Evolutionary conservation across 2,888 invertebrate genomes (phyloP).

Genomic region (Noctua fimbriata): DNA sequence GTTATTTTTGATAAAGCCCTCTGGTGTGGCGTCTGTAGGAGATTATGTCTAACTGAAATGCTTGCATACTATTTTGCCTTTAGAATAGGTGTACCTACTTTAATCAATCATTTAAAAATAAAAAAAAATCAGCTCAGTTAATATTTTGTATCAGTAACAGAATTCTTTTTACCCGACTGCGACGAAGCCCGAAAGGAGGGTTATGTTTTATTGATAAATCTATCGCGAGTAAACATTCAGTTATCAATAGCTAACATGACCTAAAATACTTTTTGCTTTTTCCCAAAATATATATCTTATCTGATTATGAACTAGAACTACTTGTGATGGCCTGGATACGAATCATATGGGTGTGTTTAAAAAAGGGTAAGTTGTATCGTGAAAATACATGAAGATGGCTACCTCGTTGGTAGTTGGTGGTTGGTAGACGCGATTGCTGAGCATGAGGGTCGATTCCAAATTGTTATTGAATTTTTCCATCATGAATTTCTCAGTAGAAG

Average conservation of each 20-base stretch:
- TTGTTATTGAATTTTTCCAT: no score
- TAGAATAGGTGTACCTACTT: neutral
- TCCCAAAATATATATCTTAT: constrained; percentile 58
- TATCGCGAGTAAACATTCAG: constrained; percentile 52
- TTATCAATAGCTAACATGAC: constrained; percentile 55
- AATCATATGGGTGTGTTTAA: constrained; percentile 33
- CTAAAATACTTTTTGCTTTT: constrained; percentile 50
- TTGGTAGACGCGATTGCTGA: no score
- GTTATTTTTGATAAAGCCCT: neutral
- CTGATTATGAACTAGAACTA: constrained; percentile 51
- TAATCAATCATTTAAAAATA: neutral
- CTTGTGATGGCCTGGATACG: constrained; percentile 42
- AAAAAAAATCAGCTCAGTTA: neutral
- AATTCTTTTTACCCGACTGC: no score
- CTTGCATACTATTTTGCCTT: neutral
- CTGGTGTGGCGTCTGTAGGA: neutral
- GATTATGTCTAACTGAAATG: neutral
- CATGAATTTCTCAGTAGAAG: no score
- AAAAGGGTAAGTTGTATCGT: no score
- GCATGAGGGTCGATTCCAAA: no score
- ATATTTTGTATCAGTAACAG: constrained; percentile 13
- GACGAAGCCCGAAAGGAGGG: no score
- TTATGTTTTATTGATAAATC: constrained; percentile 40
- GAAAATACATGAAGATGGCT: neutral
- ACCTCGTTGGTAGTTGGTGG: no score